Conservation (phyloP, 2,888 invertebrate species). For the Heteropelma amictum region DNA sequence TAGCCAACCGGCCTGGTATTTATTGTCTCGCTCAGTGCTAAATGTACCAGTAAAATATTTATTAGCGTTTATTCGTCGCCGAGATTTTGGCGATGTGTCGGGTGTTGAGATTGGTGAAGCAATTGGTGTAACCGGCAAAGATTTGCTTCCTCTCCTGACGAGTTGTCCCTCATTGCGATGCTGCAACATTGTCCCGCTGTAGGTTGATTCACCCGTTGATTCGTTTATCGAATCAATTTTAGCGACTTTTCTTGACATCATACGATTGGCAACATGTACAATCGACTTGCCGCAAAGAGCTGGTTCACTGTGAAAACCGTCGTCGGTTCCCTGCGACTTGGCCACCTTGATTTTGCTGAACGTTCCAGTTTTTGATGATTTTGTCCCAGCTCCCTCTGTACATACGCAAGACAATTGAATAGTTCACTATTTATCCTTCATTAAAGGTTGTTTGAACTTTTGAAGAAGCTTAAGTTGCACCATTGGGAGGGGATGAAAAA, state of each 20-base stretch:
- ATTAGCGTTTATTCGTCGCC: slow-evolving; percentile 79
- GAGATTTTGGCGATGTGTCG: slow-evolving; percentile 80
- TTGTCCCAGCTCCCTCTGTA: slow-evolving; percentile 54
- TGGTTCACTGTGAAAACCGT: slow-evolving; percentile 82
- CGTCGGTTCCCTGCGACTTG: slow-evolving; percentile 83
- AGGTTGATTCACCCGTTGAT: slow-evolving; percentile 32
- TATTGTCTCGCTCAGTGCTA: slow-evolving; percentile 73
- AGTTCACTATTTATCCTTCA: background rate
- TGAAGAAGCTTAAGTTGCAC: no score
- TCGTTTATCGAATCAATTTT: slow-evolving; percentile 50
- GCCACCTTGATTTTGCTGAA: slow-evolving; percentile 57
- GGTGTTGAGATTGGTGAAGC: slow-evolving; percentile 83
- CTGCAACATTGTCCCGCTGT: slow-evolving; percentile 17
- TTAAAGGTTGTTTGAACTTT: no score
- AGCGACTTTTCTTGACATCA: slow-evolving; percentile 71
- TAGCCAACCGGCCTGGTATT: slow-evolving; percentile 82
- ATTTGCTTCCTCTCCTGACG: slow-evolving; percentile 81
- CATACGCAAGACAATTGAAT: background rate
- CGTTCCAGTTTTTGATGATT: slow-evolving; percentile 44
- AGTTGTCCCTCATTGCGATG: slow-evolving; percentile 14
- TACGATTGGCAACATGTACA: slow-evolving; percentile 78
- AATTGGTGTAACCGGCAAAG: slow-evolving; percentile 85
- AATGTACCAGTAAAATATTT: slow-evolving; percentile 82
- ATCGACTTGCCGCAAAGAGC: slow-evolving; percentile 85
- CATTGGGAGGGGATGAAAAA: no score